Base-by-base conservation (phyloP, 2,113 vertebrate species). In the Tiliqua scincoides region DNA sequence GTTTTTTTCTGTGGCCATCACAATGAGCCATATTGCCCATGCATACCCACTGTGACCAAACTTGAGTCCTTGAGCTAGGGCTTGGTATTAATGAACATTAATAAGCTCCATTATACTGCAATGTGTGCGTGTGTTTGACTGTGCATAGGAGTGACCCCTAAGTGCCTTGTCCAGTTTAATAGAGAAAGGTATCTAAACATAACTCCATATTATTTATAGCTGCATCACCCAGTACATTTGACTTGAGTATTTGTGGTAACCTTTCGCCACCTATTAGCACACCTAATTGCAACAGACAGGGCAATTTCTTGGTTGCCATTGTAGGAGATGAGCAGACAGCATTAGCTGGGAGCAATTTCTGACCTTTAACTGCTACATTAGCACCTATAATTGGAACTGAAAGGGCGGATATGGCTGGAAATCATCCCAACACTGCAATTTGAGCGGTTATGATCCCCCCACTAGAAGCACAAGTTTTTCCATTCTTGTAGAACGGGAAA, bases 321-420 rank as follows among this genome's bases (percentile, higher is more conserved):
- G 40, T 54, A 52, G 18, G 67, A 86, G 76, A 72, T 86, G 54
- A 62, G 67, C 37, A 80, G 59, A 25, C 59, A 73, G 57, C 67
- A 73, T 65, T 62, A 27, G 68, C 77, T 62, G 43, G 70, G 70
- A 73, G 57, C 40, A 72, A 79, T 79, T 85, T 62, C 76, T 85
- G 76, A 85, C 76, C 84, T 85, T 79, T 80, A 80, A 63, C 68
- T 65, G 40, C 68, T 63, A 35, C 40, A 80, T 80, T 86, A 86
- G 35, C 63, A 73, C 70, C 85, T 73, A 52, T 73, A 72, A 86
- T 63, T 86, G 68, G 30, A 80, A 80, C n/a, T 73, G 68, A 86
- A 86, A 72, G 32, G 54, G 40, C 68, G 80, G 52, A 35, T 80
- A 37, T 73, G 14, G 17, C 68, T 65, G 23, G 62, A 63, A 80